Conservation (phyloP, 2,888 invertebrate genomes). For the Sclerodermus sp. region DNA sequence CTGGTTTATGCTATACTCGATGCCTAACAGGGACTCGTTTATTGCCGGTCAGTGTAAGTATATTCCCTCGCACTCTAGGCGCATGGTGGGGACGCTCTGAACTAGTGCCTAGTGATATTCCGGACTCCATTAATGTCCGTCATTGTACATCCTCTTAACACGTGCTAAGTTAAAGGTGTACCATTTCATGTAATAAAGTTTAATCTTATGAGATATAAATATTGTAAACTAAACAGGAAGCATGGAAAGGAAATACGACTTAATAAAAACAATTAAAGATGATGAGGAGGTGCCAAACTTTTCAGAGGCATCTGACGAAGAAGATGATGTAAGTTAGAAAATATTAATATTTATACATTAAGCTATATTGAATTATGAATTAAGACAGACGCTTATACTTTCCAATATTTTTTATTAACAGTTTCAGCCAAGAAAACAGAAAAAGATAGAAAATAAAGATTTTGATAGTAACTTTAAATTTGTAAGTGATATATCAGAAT, state of each 20-base stretch:
- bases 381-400: constrained; percentile 8
- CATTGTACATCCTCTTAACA: no score
- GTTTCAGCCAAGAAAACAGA: constrained; percentile 83
- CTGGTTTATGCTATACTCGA: no score
- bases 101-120: no score
- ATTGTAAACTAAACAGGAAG: no score
- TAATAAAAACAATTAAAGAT: constrained; percentile 83
- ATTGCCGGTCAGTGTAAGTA: no score
- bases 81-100: no score
- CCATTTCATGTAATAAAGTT: no score
- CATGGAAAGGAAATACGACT: constrained; percentile 57
- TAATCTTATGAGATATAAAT: no score
- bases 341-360: background rate
- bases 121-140: no score
- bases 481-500: constrained; percentile 75
- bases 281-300: constrained; percentile 79
- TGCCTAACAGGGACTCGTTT: no score
- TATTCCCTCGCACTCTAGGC: no score
- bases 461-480: constrained; percentile 84
- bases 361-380: constrained; percentile 3
- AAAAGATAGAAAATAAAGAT: constrained; percentile 70
- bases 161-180: no score
- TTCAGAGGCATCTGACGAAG: constrained; percentile 79
- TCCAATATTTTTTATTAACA: constrained; percentile 45
- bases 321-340: constrained; percentile 71